phyloP scores from a whole-genome alignment of 2,113 vertebrate genomes.

The Morone chrysops region DNA sequence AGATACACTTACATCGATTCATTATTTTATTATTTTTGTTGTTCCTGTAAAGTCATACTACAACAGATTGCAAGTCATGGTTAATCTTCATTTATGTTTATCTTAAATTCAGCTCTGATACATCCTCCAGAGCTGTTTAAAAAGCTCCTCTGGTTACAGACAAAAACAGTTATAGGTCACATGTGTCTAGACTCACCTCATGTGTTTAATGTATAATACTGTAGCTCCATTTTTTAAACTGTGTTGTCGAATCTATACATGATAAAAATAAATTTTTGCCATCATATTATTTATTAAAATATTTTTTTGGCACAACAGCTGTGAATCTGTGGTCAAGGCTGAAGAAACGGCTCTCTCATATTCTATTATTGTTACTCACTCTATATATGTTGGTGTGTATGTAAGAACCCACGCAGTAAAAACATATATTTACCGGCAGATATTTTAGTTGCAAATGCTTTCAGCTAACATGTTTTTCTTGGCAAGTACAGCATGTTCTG shows the following conservation, averaged over 20 bases:
- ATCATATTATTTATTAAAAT: not conserved
- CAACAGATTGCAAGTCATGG: not conserved
- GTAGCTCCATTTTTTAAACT: no score
- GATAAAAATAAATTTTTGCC: not conserved
- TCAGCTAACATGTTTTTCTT: conserved; percentile 26
- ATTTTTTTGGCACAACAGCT: not conserved
- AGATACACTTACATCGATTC: not conserved
- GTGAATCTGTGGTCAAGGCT: conserved; percentile 1
- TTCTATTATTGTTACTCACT: conserved; percentile 14
- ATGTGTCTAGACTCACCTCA: not conserved
- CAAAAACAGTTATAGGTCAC: no score
- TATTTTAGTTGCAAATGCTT: conserved; percentile 48
- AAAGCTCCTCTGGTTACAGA: no score
- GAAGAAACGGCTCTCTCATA: conserved; percentile 1
- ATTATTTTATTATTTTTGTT: not conserved
- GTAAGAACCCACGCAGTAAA: conserved; percentile 32
- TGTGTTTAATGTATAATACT: not conserved
- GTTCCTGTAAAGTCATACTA: not conserved
- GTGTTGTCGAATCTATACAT: not conserved
- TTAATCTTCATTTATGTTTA: not conserved
- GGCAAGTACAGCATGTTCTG: conserved; percentile 42
- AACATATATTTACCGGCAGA: conserved; percentile 18
- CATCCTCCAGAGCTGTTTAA: no score
- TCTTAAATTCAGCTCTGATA: not conserved
- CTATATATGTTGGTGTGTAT: conserved; percentile 31